Base-by-base conservation (phyloP, 2,888 invertebrate genomes). In the Cheiracanthium punctorium region DNA sequence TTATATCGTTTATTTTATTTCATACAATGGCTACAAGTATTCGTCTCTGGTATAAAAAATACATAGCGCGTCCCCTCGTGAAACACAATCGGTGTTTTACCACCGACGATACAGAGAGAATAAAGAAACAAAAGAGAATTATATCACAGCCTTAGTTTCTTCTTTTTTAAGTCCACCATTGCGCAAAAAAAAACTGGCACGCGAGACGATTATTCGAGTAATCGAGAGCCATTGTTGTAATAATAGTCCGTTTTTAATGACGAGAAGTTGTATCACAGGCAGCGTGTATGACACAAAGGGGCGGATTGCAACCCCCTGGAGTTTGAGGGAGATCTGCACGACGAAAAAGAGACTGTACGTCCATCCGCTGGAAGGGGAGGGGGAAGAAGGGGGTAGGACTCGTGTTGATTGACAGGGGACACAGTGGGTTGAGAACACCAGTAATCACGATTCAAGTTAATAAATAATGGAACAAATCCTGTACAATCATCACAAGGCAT, bases 41-140 rank as follows among this genome's bases (percentile, higher is more conserved):
- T 84, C 84, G 84, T 84, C 84, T 84, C 84, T 77, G 65, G 72
- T 77, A 84, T 84, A 84, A 84, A 84, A 84, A 84, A 84, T 84
- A 84, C 73, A 77, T 77, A 72, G 77, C 84, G 84, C 84, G 41
- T 77, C 52, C 64, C 29, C 43, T 65, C 67, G 32, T 29, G 64
- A 28, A 24, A 70, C 37, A 58, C 28, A 67, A n/a, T 37, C 24
- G 37, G 70, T 52, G 33, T 67, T 69, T 48, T 65, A 28, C 43
- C 28, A 37, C 65, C 41, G 67, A 29, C 52, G 20, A 67, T 0
- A 74, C n/a, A 64, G 74, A 30, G 29, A 73, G 48, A 30, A 24
- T 24, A 37, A 41, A 52, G 43, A 43, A 28, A 30, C 43, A n/a
- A 28, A 48, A 29, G 43, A 43, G 48, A 77, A 84, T 77, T 77